A percentile compares a stretch with the other conserved stretches of the same genome.
These are phyloP conservation scores for Tridacna crocea DNA, from an alignment of 2,888 invertebrate species.

Conservation along the genomic window DNA sequence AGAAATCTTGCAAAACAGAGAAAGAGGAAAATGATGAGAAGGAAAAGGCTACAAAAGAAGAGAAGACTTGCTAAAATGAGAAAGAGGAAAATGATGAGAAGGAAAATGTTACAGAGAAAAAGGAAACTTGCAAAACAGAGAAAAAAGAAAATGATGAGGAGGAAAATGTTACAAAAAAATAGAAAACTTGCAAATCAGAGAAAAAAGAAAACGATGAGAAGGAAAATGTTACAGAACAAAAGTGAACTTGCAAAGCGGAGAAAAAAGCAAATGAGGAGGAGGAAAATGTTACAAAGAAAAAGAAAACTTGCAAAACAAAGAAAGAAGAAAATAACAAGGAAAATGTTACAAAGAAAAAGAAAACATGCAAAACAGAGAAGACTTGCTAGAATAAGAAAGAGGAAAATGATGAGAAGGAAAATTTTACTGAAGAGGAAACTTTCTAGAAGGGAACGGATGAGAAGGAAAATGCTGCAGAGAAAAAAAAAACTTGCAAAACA, in stretches of 20 bases:
- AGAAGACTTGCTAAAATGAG: slow-evolving; percentile 1
- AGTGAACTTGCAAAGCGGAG: too few relatives aligned
- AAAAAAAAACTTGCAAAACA: slow-evolving; percentile 1
- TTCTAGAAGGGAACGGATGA: neutral
- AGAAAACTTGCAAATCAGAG: neutral
- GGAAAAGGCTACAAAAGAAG: neutral
- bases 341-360: neutral
- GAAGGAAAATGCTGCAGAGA: neutral
- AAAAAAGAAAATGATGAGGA: too few relatives aligned
- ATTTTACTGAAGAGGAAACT: neutral
- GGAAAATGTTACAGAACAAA: neutral
- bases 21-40: neutral
- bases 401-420: neutral
- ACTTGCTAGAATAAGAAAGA: neutral
- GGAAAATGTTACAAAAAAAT: neutral
- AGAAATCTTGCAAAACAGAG: neutral
- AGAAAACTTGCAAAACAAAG: neutral
- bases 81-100: neutral
- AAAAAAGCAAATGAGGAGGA: neutral
- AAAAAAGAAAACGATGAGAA: slow-evolving; percentile 5
- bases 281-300: neutral
- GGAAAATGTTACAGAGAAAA: neutral
- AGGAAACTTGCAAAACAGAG: neutral
- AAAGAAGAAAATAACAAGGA: neutral
- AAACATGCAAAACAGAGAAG: neutral